Conservation (phyloP, 2,113 vertebrate genomes). For the Perca fluviatilis region DNA sequence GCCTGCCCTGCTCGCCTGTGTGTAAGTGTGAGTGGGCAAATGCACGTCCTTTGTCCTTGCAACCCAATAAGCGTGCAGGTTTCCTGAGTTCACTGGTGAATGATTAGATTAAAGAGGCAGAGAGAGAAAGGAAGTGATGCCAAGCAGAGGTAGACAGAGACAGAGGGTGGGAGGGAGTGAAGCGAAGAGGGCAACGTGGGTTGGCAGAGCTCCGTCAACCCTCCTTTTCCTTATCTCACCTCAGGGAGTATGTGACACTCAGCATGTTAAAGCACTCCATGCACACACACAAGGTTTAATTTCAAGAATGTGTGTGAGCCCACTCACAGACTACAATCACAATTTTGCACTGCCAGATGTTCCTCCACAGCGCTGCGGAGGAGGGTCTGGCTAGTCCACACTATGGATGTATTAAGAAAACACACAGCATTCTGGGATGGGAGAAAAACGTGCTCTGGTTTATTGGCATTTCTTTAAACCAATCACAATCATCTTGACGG, state of each 20-base stretch:
- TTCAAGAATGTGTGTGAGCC: neutral
- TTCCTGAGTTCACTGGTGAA: constrained; percentile 53
- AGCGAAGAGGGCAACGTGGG: neutral
- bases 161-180: neutral
- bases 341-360: neutral
- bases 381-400: too few relatives aligned
- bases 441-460: too few relatives aligned
- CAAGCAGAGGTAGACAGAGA: constrained; percentile 8
- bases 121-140: neutral
- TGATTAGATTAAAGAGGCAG: constrained; percentile 55
- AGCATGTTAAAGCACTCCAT: neutral
- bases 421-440: too few relatives aligned
- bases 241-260: constrained; percentile 1
- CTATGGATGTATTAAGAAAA: too few relatives aligned
- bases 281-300: neutral
- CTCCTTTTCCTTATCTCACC: neutral
- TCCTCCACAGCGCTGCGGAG: too few relatives aligned
- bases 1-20: neutral
- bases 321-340: neutral
- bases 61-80: constrained; percentile 40
- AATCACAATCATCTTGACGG: too few relatives aligned
- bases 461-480: too few relatives aligned
- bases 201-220: constrained; percentile 15
- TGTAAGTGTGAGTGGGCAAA: constrained; percentile 19
- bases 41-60: constrained; percentile 50